A percentile compares a stretch with the other conserved stretches of the same genome.
Evolutionary conservation across 1,140 invertebrate species (phyloP).

Genomic region (Phthorimaea operculella): DNA sequence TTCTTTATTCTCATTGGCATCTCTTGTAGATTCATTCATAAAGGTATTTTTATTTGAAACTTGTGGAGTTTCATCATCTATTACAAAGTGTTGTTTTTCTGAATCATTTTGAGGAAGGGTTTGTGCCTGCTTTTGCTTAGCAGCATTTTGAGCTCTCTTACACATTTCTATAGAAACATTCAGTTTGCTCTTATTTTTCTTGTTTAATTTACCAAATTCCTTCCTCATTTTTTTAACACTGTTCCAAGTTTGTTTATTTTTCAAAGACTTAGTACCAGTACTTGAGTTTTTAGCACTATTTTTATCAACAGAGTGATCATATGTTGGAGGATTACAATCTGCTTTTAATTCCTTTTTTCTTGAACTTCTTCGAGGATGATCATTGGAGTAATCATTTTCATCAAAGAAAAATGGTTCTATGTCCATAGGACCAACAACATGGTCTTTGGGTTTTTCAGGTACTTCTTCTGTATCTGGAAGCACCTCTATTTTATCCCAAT

Average conservation of each 20-base stretch:
- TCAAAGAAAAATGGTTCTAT: constrained; percentile 35
- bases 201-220: constrained; percentile 53
- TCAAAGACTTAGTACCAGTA: constrained; percentile 28
- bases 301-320: constrained; percentile 22
- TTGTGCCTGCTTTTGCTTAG: constrained; percentile 15
- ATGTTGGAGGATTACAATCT: constrained; percentile 11
- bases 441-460: constrained; percentile 27
- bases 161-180: constrained; percentile 58
- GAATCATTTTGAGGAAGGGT: constrained; percentile 8
- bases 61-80: constrained; percentile 27
- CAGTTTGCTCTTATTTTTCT: constrained; percentile 47
- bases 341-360: constrained; percentile 36
- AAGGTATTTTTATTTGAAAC: too few relatives aligned
- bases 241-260: constrained; percentile 44
- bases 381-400: constrained; percentile 30
- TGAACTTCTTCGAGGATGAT: constrained; percentile 47
- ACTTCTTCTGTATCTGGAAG: constrained; percentile 33
- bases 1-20: too few relatives aligned
- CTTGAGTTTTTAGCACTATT: constrained; percentile 24
- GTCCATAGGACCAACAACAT: constrained; percentile 36
- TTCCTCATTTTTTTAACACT: constrained; percentile 56
- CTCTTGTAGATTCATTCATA: too few relatives aligned
- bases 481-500: constrained; percentile 58
- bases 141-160: constrained; percentile 33
- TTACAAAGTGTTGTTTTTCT: constrained; percentile 15